Evolutionary conservation across 1,140 invertebrate genomes (phyloP), one percentile per base, ranked within the genome.

Genomic region (Ganaspis sp.): DNA sequence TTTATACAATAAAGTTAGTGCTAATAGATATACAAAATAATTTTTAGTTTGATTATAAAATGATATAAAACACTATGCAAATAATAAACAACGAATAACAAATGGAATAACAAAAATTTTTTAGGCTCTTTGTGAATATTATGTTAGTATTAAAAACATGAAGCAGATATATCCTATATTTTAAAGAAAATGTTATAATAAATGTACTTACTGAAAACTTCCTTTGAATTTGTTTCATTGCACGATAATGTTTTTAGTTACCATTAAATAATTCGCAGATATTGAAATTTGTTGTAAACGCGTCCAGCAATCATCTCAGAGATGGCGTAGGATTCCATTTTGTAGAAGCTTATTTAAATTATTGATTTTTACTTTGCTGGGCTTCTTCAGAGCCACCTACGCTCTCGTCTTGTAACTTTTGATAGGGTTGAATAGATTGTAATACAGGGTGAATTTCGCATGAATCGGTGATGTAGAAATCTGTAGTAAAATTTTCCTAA

Each of bases 291-390:
- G 11, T 69, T 26, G 29, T 45, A 21, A 84, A 15, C 34, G 53
- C 76, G 81, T 86, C 78, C 81, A 72, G 0, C 17, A 8, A 11
- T 73, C 73, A 80, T 83, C 86, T 83, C 70, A 86, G 84, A 88
- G 87, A 88, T 89, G 87, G 87, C 87, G 87, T 79, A 81, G 69
- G 76, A 58, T 79, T 82, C 86, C 88, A 89, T 89, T 89, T 88
- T 89, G 77, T 11, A 42, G 69, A 17, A 40, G 21, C 9, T 70
- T 69, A 73, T 21, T 38, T 77, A 58, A 81, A 85, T 81, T 89
- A 89, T 89, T 89, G 88, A 89, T 89, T 81, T 77, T 71, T 58
- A 42, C 53, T 72, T 40, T 49, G 45, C 42, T 29, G 4, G 23
- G 70, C 34, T 54, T 86, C 74, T 71, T 81, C 83, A 88, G 80